Percentiles rank a stretch among this genome's conserved stretches.
Evolutionary conservation across 1,140 invertebrate species (phyloP).

Genomic region (Hermetia illucens): DNA sequence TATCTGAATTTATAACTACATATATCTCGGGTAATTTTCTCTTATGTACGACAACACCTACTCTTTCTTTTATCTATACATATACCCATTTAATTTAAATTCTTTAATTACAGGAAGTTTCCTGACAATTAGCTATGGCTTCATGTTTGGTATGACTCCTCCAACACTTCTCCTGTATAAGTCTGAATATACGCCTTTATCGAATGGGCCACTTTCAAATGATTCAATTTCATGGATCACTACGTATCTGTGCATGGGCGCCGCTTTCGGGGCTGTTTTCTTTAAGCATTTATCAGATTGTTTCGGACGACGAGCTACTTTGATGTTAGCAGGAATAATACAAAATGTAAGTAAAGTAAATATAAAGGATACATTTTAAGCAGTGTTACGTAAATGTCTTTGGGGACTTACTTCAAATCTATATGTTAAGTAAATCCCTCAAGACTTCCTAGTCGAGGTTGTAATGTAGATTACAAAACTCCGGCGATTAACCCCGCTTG

Average conservation of each 20-base stretch:
- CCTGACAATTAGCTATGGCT: constrained; percentile 17
- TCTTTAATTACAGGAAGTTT: not conserved
- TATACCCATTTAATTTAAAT: too few relatives aligned
- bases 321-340: constrained; percentile 17
- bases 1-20: too few relatives aligned
- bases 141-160: constrained; percentile 22
- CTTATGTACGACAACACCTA: too few relatives aligned
- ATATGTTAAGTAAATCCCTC: too few relatives aligned
- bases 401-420: too few relatives aligned
- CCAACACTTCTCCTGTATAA: constrained; percentile 18
- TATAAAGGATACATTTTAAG: too few relatives aligned
- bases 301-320: constrained; percentile 21
- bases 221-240: constrained; percentile 13
- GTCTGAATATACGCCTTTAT: constrained; percentile 12
- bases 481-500: too few relatives aligned
- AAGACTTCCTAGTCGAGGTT: too few relatives aligned
- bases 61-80: too few relatives aligned
- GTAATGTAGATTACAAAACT: too few relatives aligned
- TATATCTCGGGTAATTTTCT: too few relatives aligned
- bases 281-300: constrained; percentile 13
- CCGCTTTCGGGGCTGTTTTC: constrained; percentile 13
- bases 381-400: too few relatives aligned
- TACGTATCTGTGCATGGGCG: constrained; percentile 17
- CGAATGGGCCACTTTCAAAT: constrained; percentile 10
- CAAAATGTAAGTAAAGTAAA: constrained; percentile 18